phyloP scores from a whole-genome alignment of 2,888 invertebrate genomes.

The Phyllotreta striolata region DNA sequence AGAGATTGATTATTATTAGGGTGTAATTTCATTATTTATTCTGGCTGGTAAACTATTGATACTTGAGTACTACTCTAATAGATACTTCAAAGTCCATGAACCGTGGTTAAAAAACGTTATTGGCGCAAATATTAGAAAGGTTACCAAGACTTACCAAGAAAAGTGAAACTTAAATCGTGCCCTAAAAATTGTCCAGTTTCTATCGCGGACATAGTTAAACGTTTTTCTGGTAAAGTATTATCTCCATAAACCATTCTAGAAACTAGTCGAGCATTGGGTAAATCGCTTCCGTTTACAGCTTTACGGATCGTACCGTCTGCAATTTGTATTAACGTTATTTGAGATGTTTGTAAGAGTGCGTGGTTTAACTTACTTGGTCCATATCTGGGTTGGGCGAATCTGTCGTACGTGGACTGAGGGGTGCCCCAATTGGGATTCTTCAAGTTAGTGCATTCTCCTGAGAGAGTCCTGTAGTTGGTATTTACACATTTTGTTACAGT shows the following conservation, averaged over 20 bases:
- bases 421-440: conserved; percentile 44
- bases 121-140: no score
- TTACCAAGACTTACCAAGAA: conserved; percentile 47
- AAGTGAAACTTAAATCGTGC: conserved; percentile 51
- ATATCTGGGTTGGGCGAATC: conserved; percentile 42
- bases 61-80: no score
- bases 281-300: conserved; percentile 37
- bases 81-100: no score
- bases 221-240: conserved; percentile 37
- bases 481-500: not conserved
- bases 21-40: no score
- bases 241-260: conserved; percentile 46
- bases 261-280: conserved; percentile 49
- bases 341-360: not conserved
- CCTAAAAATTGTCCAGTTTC: conserved; percentile 57
- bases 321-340: no score
- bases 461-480: conserved; percentile 36
- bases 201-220: conserved; percentile 49
- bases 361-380: conserved; percentile 38
- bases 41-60: no score
- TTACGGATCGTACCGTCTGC: conserved; percentile 16
- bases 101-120: no score
- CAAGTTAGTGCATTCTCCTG: conserved; percentile 46
- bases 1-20: no score
- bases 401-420: conserved; percentile 35